phyloP scores from a whole-genome alignment of 2,113 vertebrate species.

The Aleadryas rufinucha region DNA sequence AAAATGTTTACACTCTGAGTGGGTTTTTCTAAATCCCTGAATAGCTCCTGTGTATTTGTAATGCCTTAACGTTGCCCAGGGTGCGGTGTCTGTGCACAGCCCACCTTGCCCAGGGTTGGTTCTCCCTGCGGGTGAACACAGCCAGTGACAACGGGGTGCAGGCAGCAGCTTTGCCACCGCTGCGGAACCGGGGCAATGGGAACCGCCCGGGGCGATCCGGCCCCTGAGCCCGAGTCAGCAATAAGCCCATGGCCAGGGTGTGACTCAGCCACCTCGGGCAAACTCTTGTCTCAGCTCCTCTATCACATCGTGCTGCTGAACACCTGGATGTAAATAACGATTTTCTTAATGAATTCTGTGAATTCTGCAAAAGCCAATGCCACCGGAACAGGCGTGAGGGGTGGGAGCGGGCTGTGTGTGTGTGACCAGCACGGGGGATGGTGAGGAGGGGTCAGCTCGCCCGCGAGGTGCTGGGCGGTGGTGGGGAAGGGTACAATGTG shows the following conservation, averaged over 20 bases:
- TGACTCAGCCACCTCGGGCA: background rate
- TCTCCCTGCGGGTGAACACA: background rate
- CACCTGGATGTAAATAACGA: conserved; percentile 46
- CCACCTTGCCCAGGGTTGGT: background rate
- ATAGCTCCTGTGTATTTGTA: conserved; percentile 15
- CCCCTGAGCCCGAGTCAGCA: conserved; percentile 56
- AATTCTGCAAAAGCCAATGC: conserved; percentile 66
- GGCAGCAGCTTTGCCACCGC: background rate
- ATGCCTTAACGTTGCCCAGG: conserved; percentile 1
- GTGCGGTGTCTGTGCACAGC: background rate
- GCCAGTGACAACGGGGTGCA: background rate
- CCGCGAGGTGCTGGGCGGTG: rapidly evolving
- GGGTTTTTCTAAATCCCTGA: background rate
- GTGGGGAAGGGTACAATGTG: background rate
- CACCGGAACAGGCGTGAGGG: background rate
- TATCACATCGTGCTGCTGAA: conserved; percentile 36
- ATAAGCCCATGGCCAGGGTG: conserved; percentile 47
- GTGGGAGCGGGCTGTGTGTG: background rate
- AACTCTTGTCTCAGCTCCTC: conserved; percentile 23
- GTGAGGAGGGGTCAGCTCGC: background rate
- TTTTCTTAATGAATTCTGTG: conserved; percentile 74
- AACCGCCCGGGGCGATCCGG: background rate
- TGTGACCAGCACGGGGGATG: background rate
- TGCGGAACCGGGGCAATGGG: background rate
- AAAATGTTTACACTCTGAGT: background rate